These are phyloP conservation scores for Dendrophyllia cribrosa DNA, from an alignment of 64 coral and sea anemone genomes.

Conservation along the genomic window DNA sequence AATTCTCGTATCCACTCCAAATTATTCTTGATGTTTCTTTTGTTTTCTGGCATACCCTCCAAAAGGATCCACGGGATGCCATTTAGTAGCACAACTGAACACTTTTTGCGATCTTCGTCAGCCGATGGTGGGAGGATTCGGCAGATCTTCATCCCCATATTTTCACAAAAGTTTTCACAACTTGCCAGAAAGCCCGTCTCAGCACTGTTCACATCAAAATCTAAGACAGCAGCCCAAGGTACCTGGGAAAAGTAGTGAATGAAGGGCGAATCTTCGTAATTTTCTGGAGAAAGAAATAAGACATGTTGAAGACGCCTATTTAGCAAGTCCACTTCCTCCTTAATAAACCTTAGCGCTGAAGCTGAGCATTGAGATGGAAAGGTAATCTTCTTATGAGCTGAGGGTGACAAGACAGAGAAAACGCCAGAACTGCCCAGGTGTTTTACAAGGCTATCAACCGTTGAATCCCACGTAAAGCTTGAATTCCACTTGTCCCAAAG, in stretches of 20 bases:
- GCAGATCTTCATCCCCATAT: slow-evolving; percentile 54
- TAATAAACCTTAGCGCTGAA: slow-evolving; percentile 5
- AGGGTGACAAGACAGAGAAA: neutral
- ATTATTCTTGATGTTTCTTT: slow-evolving; percentile 33
- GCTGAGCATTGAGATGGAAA: slow-evolving; percentile 5
- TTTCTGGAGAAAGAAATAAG: slow-evolving; percentile 73
- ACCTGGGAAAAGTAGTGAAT: slow-evolving; percentile 55
- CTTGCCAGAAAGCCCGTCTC: slow-evolving; percentile 44
- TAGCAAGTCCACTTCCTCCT: slow-evolving; percentile 36
- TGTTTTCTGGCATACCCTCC: slow-evolving; percentile 59
- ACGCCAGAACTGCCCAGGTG: slow-evolving; percentile 30
- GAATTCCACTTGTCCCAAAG: slow-evolving; percentile 53
- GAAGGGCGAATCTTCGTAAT: neutral
- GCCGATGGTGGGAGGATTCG: slow-evolving; percentile 59
- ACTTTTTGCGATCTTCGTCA: slow-evolving; percentile 32
- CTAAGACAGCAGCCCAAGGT: slow-evolving; percentile 76
- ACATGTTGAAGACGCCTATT: slow-evolving; percentile 61
- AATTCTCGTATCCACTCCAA: slow-evolving; percentile 60
- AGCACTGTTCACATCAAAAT: slow-evolving; percentile 67
- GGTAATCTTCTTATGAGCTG: neutral
- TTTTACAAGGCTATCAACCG: slow-evolving; percentile 1
- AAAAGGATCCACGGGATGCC: slow-evolving; percentile 84
- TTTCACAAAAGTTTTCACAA: slow-evolving; percentile 47
- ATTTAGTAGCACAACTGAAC: slow-evolving; percentile 43
- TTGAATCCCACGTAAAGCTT: slow-evolving; percentile 60